phyloP scores from a whole-genome alignment of 2,888 invertebrate species.

The Loripinus fragilis region DNA sequence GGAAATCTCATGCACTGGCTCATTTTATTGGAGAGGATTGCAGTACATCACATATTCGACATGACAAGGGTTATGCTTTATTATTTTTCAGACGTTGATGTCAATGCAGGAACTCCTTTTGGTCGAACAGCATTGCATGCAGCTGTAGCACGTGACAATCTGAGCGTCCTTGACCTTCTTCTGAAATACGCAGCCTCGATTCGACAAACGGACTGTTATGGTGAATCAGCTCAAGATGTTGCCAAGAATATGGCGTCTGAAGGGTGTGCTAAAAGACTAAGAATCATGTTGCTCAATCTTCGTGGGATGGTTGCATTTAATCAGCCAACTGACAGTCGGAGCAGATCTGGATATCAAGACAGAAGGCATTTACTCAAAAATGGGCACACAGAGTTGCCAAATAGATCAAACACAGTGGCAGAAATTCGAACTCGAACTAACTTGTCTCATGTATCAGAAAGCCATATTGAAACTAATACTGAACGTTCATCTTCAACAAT shows the following conservation, averaged over 20 bases:
- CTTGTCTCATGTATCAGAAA: constrained; percentile 39
- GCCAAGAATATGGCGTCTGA: constrained; percentile 59
- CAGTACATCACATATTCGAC: no score
- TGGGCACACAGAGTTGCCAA: background rate
- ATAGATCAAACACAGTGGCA: background rate
- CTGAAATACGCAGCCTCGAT: constrained; percentile 59
- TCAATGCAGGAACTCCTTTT: constrained; percentile 63
- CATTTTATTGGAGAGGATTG: no score
- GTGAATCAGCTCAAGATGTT: constrained; percentile 60
- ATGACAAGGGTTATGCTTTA: no score
- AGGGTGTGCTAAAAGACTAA: constrained; percentile 64
- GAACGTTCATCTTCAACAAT: background rate
- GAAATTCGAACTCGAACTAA: constrained; percentile 26
- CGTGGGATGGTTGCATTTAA: constrained; percentile 44
- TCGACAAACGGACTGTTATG: constrained; percentile 59
- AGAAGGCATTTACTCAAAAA: background rate
- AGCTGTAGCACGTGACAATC: constrained; percentile 65
- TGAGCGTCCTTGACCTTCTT: constrained; percentile 62
- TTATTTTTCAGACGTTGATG: constrained; percentile 66
- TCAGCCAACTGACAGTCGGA: background rate
- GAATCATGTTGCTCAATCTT: constrained; percentile 65
- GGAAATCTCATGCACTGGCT: no score
- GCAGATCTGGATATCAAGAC: background rate
- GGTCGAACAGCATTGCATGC: constrained; percentile 69
- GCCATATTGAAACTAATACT: background rate